Percentiles rank a stretch among this genome's conserved stretches.
Conservation (phyloP, 2,888 invertebrate genomes). For the Andrena camellia region DNA sequence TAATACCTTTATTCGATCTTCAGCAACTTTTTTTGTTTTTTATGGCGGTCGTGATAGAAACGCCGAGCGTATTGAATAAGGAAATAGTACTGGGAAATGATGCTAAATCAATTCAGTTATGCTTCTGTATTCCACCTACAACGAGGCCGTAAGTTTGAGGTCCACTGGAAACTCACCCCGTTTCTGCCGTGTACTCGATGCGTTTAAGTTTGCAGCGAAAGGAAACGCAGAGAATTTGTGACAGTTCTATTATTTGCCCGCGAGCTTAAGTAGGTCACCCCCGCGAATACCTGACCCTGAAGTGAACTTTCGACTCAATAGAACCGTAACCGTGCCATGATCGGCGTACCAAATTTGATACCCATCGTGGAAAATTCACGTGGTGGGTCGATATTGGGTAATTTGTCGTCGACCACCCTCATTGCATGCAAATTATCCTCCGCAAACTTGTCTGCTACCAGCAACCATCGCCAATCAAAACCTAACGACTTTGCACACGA, state of each 20-base stretch:
- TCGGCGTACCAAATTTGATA: neutral
- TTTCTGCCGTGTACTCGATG: neutral
- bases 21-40: no score
- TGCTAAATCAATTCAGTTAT: no score
- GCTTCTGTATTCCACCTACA: no score
- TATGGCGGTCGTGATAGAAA: no score
- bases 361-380: neutral
- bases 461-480: no score
- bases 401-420: conserved; percentile 1
- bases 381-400: conserved; percentile 12
- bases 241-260: neutral
- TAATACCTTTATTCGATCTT: no score
- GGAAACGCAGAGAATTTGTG: conserved; percentile 7
- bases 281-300: conserved; percentile 37
- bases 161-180: no score
- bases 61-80: no score
- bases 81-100: no score
- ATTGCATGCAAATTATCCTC: conserved; percentile 33
- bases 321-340: neutral
- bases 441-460: conserved; percentile 16
- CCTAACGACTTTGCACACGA: no score
- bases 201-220: conserved; percentile 25
- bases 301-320: neutral
- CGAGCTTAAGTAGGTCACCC: conserved; percentile 26
- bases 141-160: no score